Evolutionary conservation across 2,797 vertebrate genomes (phyloP).

Genomic region (Eidolon dupreanum): DNA sequence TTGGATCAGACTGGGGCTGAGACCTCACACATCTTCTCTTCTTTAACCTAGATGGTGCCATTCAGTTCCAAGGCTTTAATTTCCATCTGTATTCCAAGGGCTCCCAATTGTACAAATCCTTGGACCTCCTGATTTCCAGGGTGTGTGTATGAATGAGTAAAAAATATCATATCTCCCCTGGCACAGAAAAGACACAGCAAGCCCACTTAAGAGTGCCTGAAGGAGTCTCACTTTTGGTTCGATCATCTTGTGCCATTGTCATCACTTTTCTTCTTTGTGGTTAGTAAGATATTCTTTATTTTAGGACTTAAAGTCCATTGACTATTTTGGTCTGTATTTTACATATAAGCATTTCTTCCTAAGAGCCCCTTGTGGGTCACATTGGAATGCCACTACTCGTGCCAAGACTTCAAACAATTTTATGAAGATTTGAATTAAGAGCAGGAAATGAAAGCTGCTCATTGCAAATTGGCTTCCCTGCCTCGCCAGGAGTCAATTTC

Average conservation of each 20-base stretch:
- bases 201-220: neutral
- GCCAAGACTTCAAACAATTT: conserved; percentile 77
- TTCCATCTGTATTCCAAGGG: neutral
- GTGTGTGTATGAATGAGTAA: neutral
- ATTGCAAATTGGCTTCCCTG: conserved; percentile 75
- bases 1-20: neutral
- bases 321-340: conserved; percentile 58
- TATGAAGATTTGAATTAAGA: conserved; percentile 77
- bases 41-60: neutral
- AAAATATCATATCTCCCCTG: neutral
- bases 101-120: neutral
- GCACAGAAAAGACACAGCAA: neutral
- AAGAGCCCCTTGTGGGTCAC: conserved; percentile 21
- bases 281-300: neutral
- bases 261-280: neutral
- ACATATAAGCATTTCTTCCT: conserved; percentile 53
- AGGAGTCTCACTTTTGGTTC: neutral
- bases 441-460: conserved; percentile 75
- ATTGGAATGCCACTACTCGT: conserved; percentile 28
- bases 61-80: neutral
- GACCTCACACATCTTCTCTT: neutral
- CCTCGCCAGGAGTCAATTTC: conserved; percentile 77
- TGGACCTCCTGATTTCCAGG: neutral
- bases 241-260: neutral
- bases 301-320: neutral